Base-by-base conservation (phyloP, 1,140 invertebrate genomes). In the Chironomus striatipennis region DNA sequence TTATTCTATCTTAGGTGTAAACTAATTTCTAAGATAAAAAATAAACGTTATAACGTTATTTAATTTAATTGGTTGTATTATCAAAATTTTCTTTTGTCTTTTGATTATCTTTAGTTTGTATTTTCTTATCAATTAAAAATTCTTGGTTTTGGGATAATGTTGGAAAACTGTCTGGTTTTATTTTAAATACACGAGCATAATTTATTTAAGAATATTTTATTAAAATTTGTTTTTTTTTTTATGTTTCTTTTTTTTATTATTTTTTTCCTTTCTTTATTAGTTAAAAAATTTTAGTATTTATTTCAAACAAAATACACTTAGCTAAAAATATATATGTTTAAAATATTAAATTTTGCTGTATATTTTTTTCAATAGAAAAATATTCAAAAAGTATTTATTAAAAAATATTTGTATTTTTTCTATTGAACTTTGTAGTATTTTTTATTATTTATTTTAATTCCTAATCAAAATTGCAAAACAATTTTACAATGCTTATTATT, bases 161-260 rank as follows among this genome's bases (percentile, higher is more conserved):
- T 12, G 34, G 73, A 8, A n/a, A n/a, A 74, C 78, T 80, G 80
- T 81, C 80, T 80, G 80, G 80, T 82, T 82, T 81, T 82, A 80
- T 81, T 78, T 76, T 78, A 76, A 57, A 75, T 43, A 76, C 74
- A 75, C 75, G 75, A 78, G 76, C 76, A 77, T 76, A 76, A 10
- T 21, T 20, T 20, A 10, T 21, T 20, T 20, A 17, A 70, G 18
- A 70, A 12, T 15, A 4, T 9, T 70, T 70, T 21, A 9, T 17
- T 0, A 67, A 20, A 20, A 9, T 20, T 20, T 70, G 9, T 75
- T 65, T 34, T 73, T 18, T 43, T 47, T 74, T n/a, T n/a, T n/a
- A n/a, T 74, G 17, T 75, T 20, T 74, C 47, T 42, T 70, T 77
- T 75, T 73, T 75, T 74, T 77, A 73, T 34, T 74, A 65, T 72